Evolutionary conservation across 1,140 invertebrate species (phyloP), one percentile per base, ranked within the genome.

Genomic region (Leptinotarsa lineolata): DNA sequence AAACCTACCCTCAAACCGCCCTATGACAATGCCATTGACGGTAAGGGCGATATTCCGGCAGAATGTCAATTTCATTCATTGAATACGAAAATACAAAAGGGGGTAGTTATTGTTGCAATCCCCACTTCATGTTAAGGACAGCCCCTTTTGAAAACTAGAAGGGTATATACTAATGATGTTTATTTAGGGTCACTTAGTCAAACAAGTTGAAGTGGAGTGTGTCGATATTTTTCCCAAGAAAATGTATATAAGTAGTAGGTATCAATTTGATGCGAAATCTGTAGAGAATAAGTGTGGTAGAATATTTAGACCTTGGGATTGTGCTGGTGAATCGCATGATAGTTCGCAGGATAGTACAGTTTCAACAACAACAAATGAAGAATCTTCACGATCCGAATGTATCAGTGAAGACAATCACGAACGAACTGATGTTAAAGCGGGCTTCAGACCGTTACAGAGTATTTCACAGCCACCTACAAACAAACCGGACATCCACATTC

Each of bases 261-360:
- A 18, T 54, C 61, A 22, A 39, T 74, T 61, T 60, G 45, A 76
- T 64, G 22, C 54, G n/a, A 68, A 71, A 59, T 39, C 68, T 70
- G 16, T 54, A 13, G 48, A 54, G n/a, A 54, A 54, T 18, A 54
- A 54, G 48, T 76, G 76, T 54, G 68, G 66, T 11, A 80, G 80
- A 64, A 82, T 84, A 46, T 84, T 84, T 68, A 73, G 83, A 69
- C 83, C 83, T 2, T 84, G 83, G 83, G 83, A 83, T 70, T 73
- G 24, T 21, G 70, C 85, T 81, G 70, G 75, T 64, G 21, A 80
- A 83, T 24, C 60, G 46, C 59, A 39, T 82, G 83, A 76, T 68
- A 83, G 60, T 79, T 85, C 74, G 44, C 87, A 88, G 84, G 87
- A 88, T 72, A 84, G 84, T 4, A 88, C 87, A 4, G 84, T 88